Base-by-base conservation (phyloP, 2,797 vertebrate species). In the Pseudocheirus occidentalis region DNA sequence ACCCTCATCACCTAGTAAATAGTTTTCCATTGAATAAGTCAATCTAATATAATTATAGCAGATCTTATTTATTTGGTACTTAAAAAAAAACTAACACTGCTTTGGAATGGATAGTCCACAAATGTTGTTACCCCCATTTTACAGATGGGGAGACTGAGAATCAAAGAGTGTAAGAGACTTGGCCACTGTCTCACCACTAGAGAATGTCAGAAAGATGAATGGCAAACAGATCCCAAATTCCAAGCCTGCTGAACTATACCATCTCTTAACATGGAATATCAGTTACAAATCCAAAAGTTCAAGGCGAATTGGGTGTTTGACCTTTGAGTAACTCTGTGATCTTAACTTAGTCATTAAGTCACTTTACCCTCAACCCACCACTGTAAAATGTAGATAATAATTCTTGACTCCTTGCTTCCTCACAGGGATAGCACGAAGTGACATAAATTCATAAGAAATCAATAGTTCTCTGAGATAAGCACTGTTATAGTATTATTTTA, bases 401-500 rank as follows among this genome's bases (percentile, higher is more conserved):
- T 87, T 87, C 73, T 87, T 27, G n/a, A 87, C 40, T 46, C 73
- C 73, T 87, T 11, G 21, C 40, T 87, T 87, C n/a, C 40, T 87
- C 73, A 46, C 40, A 87, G 73, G 40, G 40, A 87, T 87, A 87
- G 73, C 40, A 46, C 9, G 2, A 50, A 87, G 40, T 87, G 40
- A 87, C 40, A 87, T 87, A 87, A 87, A 87, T 87, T 87, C 73
- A 87, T 87, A 87, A 87, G 73, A 87, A 87, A 87, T 87, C 73
- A 87, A 87, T 87, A 87, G 40, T 87, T 87, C 73, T 87, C 40
- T 12, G 10, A 87, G 40, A 50, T 46, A 87, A 87, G 73, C 40
- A 87, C 73, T 87, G 73, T 87, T 87, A 46, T 87, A 87, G 73
- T 87, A 87, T 87, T 87, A 87, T 87, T 87, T 87, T 87, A 87